phyloP scores from a whole-genome alignment of 1,140 invertebrate species.

The Calycopis cecrops region DNA sequence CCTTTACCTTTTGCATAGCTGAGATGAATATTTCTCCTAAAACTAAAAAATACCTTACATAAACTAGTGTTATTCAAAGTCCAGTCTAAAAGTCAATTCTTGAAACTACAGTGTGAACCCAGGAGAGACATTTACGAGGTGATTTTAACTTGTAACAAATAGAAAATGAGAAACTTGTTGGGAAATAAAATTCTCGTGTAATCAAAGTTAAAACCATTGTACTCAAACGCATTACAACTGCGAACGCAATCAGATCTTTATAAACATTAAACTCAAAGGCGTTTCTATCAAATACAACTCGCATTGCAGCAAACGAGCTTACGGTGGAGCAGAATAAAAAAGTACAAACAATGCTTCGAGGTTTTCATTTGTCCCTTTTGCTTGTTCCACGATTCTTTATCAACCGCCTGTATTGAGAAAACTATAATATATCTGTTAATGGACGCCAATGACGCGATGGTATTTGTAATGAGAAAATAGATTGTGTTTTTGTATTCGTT shows the following conservation, averaged over 20 bases:
- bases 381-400: constrained; percentile 19
- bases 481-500: constrained; percentile 10
- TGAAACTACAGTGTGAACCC: too few relatives aligned
- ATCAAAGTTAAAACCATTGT: constrained; percentile 4
- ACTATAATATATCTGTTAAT: constrained; percentile 12
- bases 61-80: too few relatives aligned
- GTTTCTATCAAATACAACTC: constrained; percentile 16
- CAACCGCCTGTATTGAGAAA: constrained; percentile 15
- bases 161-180: background rate
- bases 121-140: too few relatives aligned
- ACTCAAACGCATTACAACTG: constrained; percentile 6
- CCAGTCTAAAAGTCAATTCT: too few relatives aligned
- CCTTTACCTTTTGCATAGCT: too few relatives aligned
- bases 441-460: constrained; percentile 7
- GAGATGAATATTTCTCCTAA: too few relatives aligned
- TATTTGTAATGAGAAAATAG: constrained; percentile 10
- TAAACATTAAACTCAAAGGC: constrained; percentile 13
- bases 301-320: constrained; percentile 18
- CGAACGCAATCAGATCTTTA: constrained; percentile 10
- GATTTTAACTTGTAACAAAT: too few relatives aligned
- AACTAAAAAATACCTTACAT: too few relatives aligned
- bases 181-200: background rate
- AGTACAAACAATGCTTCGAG: constrained; percentile 12
- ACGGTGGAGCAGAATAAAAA: constrained; percentile 12
- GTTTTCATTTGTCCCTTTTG: constrained; percentile 22